Base-by-base conservation (phyloP, 2,888 invertebrate genomes). In the Eupithecia abbreviata region DNA sequence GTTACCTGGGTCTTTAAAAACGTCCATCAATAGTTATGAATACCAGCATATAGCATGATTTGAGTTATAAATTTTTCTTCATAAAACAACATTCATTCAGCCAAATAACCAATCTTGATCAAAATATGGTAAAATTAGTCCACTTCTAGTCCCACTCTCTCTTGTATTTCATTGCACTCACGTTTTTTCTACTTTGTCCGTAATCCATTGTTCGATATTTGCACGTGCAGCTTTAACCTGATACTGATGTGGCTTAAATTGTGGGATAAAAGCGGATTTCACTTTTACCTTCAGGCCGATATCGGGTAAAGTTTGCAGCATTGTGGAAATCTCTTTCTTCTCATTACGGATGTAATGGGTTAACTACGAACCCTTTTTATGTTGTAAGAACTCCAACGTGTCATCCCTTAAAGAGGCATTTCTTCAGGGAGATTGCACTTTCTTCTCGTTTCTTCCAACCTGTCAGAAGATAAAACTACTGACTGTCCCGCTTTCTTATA, bases 161-260 rank as follows among this genome's bases (percentile, higher is more conserved):
- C 4, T 15, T 9, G n/a, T 15, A 30, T 30, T 58, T 10, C n/a
- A 68, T 43, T 68, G 41, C 43, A 42, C 76, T 77, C 68, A 71
- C 77, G 68, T 55, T 77, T 77, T 77, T 77, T 77, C 74, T 74
- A 74, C 70, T 73, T 73, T 73, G 68, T 51, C 62, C 62, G 47
- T 47, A 30, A 72, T 7, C 77, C 74, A 74, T 77, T 77, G 77
- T 77, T 77, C 66, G 58, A 18, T 51, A 47, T 42, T 62, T 77
- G 72, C 77, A 77, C 77, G 77, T 77, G 77, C 41, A 58, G 18
- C 47, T 18, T 45, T 75, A 18, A 72, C 45, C 62, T 55, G 67
- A n/a, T 55, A 51, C 58, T 69, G 58, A 49, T 65, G 66, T 3
- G 12, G 51, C 9, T 65, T 51, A 66, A 66, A 30, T 66, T 67